Base-by-base conservation (phyloP, 2,888 invertebrate genomes). In the Plutella xylostella region DNA sequence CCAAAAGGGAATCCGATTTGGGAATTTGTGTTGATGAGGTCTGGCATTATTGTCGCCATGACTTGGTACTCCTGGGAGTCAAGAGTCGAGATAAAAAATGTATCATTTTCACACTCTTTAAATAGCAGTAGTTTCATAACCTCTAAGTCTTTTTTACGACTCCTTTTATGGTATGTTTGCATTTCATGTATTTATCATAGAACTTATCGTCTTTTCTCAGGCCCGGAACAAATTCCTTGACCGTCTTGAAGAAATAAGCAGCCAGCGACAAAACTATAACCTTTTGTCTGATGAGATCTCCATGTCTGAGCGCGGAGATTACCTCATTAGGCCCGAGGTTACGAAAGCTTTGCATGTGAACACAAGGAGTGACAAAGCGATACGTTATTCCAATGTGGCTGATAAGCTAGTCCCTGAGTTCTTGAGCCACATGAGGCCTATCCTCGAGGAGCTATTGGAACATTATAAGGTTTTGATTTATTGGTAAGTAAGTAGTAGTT, bases 381-480 rank as follows among this genome's bases (percentile, higher is more conserved):
- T 41, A n/a, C 6, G 14, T 33, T 45, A 14, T 14, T 18, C 30
- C 55, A 58, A 11, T 6, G 90, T 90, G 1, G 88, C 89, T 62
- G 54, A 65, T 20, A 72, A 86, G 52, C 66, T 93, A 17, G 67
- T 85, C 31, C 66, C 72, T 4, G 94, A 94, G 62, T 83, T 92
- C 41, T 84, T 92, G 78, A 85, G 87, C 51, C 88, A 90, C 1
- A 84, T 90, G 3, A 86, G 87, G 19, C 71, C 85, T 0, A 86
- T 87, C 66, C 66, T 91, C 14, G 78, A 85, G 14, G 83, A 83
- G 49, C 59, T 92, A 22, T 60, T 90, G 14, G 83, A 87, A 30
- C 76, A 88, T 57, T 91, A 89, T 58, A 76, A 77, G 62, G 87
- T 93, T 17, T 67, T 94, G 47, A 85, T 93, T 53, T 94, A 93